These are phyloP conservation scores for Lynx canadensis DNA, from an alignment of 2,113 vertebrate genomes.

Conservation along the genomic window DNA sequence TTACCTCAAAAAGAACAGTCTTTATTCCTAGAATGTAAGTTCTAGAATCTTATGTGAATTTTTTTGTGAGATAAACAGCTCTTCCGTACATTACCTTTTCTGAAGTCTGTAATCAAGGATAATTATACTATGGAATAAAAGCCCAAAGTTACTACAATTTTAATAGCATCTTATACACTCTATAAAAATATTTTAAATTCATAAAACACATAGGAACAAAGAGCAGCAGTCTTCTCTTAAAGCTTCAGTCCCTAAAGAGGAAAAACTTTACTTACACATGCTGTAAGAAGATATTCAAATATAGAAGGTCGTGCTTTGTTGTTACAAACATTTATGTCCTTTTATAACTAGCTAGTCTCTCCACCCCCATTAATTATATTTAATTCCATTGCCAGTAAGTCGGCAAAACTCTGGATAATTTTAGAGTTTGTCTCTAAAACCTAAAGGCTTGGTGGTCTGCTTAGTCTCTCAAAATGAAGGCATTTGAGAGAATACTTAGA, in stretches of 20 bases:
- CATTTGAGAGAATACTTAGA: not conserved
- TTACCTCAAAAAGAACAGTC: slow-evolving; percentile 40
- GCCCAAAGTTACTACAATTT: slow-evolving; percentile 73
- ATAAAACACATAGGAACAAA: slow-evolving; percentile 72
- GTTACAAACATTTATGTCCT: slow-evolving; percentile 46
- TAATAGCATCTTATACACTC: slow-evolving; percentile 72
- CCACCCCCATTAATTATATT: slow-evolving; percentile 38
- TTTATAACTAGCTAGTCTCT: slow-evolving; percentile 32
- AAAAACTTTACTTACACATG: slow-evolving; percentile 48
- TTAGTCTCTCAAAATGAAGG: slow-evolving; percentile 43
- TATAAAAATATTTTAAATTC: slow-evolving; percentile 75
- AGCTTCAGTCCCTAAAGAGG: slow-evolving; percentile 31
- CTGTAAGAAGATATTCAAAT: slow-evolving; percentile 45
- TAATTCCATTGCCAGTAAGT: slow-evolving; percentile 22
- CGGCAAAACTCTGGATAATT: slow-evolving; percentile 48
- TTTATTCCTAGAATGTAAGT: slow-evolving; percentile 57
- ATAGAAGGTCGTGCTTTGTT: not conserved
- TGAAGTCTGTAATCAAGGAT: slow-evolving; percentile 74
- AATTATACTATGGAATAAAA: slow-evolving; percentile 77
- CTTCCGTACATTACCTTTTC: slow-evolving; percentile 50
- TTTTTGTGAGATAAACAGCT: slow-evolving; percentile 74
- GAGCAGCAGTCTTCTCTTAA: slow-evolving; percentile 43
- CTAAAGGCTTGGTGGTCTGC: not conserved
- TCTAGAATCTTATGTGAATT: slow-evolving; percentile 30
- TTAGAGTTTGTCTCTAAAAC: slow-evolving; percentile 29